phyloP scores from a whole-genome alignment of 2,888 invertebrate species.

The Pimpla rufipes region DNA sequence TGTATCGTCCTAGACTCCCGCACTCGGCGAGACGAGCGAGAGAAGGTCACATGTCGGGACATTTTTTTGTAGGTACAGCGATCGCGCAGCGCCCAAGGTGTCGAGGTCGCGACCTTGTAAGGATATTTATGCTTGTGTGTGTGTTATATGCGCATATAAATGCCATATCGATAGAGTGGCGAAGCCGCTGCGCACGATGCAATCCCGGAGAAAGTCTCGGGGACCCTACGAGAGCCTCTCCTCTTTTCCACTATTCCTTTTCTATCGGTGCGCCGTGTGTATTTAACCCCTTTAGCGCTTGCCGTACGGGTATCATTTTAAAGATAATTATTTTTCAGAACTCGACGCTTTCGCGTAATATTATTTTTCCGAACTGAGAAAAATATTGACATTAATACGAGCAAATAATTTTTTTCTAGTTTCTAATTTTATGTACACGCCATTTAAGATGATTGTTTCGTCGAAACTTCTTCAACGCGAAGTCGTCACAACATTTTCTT shows the following conservation, averaged over 20 bases:
- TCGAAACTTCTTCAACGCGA: too few relatives aligned
- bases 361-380: not conserved
- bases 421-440: too few relatives aligned
- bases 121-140: constrained; percentile 25
- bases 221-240: not conserved
- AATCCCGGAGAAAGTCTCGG: constrained; percentile 26
- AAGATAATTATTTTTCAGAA: not conserved
- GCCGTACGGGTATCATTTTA: not conserved
- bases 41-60: constrained; percentile 2
- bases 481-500: too few relatives aligned
- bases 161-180: not conserved
- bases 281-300: constrained; percentile 18
- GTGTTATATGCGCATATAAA: not conserved
- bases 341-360: not conserved
- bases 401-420: too few relatives aligned
- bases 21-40: not conserved
- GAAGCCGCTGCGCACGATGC: not conserved
- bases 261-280: not conserved
- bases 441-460: too few relatives aligned
- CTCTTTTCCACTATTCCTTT: constrained; percentile 19
- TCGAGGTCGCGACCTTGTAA: constrained; percentile 58
- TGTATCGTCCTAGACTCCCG: not conserved
- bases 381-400: too few relatives aligned
- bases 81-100: constrained; percentile 11
- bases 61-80: constrained; percentile 22